phyloP scores from a whole-genome alignment of 2,888 invertebrate genomes.

The Cactoblastis cactorum region DNA sequence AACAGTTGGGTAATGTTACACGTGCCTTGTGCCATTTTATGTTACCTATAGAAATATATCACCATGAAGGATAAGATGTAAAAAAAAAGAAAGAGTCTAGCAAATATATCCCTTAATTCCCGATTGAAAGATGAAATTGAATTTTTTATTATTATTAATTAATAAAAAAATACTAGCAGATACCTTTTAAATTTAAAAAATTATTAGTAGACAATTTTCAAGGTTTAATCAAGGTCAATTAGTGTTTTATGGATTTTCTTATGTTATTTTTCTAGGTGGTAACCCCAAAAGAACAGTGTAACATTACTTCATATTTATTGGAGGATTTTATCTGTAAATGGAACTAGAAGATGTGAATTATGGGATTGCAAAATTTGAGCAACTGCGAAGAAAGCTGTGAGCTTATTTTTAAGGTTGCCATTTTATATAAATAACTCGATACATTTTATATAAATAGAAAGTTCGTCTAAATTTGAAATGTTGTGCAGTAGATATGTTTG shows the following conservation, averaged over 20 bases:
- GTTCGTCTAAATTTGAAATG: neutral
- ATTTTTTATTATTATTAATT: no score
- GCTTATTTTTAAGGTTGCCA: slow-evolving; percentile 64
- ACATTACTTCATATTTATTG: slow-evolving; percentile 52
- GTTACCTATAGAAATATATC: slow-evolving; percentile 16
- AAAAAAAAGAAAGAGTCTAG: no score
- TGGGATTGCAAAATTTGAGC: slow-evolving; percentile 64
- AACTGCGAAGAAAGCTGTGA: slow-evolving; percentile 75
- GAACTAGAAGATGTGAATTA: slow-evolving; percentile 67
- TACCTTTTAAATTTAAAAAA: no score
- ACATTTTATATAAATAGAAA: neutral
- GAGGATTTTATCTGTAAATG: slow-evolving; percentile 49
- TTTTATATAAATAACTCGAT: slow-evolving; percentile 11
- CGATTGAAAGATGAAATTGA: no score
- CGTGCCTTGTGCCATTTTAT: slow-evolving; percentile 42
- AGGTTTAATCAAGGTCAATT: no score
- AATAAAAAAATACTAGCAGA: no score
- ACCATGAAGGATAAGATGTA: neutral
- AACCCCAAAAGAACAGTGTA: slow-evolving; percentile 44
- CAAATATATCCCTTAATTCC: no score
- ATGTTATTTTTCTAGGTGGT: neutral
- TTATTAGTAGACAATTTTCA: no score
- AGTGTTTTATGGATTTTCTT: no score
- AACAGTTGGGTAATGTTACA: slow-evolving; percentile 68
- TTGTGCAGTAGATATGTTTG: slow-evolving; percentile 1